A percentile compares a stretch with the other conserved stretches of the same genome.
Conservation (phyloP, 64 coral and sea anemone genomes). For the Pachyseris speciosa region DNA sequence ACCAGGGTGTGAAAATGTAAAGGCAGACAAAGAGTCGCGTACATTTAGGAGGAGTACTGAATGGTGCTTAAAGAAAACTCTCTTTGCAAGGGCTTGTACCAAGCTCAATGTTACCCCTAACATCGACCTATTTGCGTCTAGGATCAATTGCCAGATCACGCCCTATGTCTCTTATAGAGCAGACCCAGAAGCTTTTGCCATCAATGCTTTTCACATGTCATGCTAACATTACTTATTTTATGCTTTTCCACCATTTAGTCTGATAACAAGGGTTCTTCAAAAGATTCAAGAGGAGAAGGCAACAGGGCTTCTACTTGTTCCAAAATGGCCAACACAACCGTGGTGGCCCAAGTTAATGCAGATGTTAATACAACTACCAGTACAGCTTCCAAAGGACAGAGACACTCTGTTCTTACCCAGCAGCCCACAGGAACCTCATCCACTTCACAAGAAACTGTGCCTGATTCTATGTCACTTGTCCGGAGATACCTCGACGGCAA, state of each 20-base stretch:
- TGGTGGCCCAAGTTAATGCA: constrained; percentile 34
- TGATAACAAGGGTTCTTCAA: constrained; percentile 13
- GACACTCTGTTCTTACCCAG: constrained; percentile 17
- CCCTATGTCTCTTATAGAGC: no score
- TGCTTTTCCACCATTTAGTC: constrained; percentile 52
- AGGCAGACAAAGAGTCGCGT: constrained; percentile 59
- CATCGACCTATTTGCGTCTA: constrained; percentile 38
- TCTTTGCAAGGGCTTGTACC: background rate
- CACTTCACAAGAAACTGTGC: constrained; percentile 9
- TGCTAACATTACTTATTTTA: constrained; percentile 1
- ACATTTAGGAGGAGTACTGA: constrained; percentile 29
- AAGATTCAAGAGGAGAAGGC: constrained; percentile 35
- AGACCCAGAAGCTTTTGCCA: background rate
- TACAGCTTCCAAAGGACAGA: constrained; percentile 20
- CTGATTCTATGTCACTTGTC: constrained; percentile 43
- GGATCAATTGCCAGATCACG: constrained; percentile 7
- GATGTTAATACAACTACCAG: background rate
- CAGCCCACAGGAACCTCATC: constrained; percentile 1
- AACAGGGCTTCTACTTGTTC: constrained; percentile 43
- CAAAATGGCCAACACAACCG: constrained; percentile 48
- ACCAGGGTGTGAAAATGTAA: constrained; percentile 3
- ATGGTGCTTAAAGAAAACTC: constrained; percentile 47
- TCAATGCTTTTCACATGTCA: constrained; percentile 31
- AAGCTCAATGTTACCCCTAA: constrained; percentile 30
- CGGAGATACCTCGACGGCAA: constrained; percentile 26